These are phyloP conservation scores for Spea bombifrons DNA, from an alignment of 2,113 vertebrate species.

Conservation along the genomic window DNA sequence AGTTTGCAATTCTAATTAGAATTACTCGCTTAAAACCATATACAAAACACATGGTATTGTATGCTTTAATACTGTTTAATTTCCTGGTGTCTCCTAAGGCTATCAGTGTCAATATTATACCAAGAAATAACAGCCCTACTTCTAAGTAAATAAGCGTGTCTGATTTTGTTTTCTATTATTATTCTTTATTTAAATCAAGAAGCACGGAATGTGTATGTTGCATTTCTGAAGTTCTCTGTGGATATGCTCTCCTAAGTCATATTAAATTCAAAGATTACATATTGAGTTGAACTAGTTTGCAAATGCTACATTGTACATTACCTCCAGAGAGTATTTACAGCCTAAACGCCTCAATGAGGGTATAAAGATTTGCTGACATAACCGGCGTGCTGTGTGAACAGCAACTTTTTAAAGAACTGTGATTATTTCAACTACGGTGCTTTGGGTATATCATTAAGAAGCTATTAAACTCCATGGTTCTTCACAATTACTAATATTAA, in stretches of 20 bases:
- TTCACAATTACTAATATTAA: conserved; percentile 53
- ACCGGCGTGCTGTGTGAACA: conserved; percentile 51
- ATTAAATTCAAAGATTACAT: conserved; percentile 55
- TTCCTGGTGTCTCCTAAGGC: not conserved
- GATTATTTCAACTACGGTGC: conserved; percentile 50
- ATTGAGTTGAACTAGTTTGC: conserved; percentile 53
- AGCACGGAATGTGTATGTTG: conserved; percentile 28
- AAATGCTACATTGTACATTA: conserved; percentile 56
- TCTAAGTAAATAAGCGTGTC: conserved; percentile 12
- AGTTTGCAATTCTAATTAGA: too few relatives aligned
- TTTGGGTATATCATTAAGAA: conserved; percentile 54
- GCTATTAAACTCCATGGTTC: conserved; percentile 51
- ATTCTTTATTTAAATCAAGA: conserved; percentile 31
- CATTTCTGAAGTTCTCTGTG: conserved; percentile 52
- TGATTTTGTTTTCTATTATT: conserved; percentile 27
- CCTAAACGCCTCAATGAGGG: conserved; percentile 56
- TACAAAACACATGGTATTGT: too few relatives aligned
- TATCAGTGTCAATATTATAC: not conserved
- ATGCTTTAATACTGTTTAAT: conserved; percentile 30
- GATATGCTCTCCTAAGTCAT: conserved; percentile 54
- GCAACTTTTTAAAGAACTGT: conserved; percentile 52
- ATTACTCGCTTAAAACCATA: too few relatives aligned
- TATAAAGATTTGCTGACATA: conserved; percentile 56
- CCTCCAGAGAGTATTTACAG: conserved; percentile 56
- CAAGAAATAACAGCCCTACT: conserved; percentile 1